phyloP scores from a whole-genome alignment of 2,113 vertebrate species.

The Macrotis lagotis region DNA sequence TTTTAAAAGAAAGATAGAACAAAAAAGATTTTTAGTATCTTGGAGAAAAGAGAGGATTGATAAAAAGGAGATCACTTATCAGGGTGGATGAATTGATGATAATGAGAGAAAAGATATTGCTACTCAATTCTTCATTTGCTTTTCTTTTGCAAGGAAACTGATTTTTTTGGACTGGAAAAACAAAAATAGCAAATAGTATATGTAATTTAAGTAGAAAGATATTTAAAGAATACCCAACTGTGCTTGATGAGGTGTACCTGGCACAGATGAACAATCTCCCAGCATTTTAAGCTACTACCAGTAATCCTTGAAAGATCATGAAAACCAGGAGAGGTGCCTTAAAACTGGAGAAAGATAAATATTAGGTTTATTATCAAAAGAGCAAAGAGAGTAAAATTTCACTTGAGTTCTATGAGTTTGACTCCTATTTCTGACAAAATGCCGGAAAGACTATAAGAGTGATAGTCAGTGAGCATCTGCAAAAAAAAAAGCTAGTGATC shows the following conservation, averaged over 20 bases:
- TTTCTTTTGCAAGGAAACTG: not conserved
- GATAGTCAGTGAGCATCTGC: not conserved
- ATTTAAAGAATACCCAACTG: not conserved
- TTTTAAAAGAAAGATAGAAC: not conserved
- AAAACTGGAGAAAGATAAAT: not conserved
- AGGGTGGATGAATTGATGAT: not conserved
- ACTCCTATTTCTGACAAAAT: not conserved
- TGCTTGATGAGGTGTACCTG: not conserved
- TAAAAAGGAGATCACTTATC: not conserved
- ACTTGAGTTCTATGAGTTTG: not conserved
- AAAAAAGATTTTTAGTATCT: not conserved
- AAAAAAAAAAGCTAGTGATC: not conserved
- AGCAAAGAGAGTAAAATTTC: not conserved
- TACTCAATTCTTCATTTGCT: not conserved
- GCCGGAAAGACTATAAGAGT: not conserved
- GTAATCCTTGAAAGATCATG: not conserved
- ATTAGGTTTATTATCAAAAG: not conserved
- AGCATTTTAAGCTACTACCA: not conserved
- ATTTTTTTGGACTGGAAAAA: not conserved
- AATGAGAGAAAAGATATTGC: not conserved
- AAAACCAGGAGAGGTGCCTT: not conserved
- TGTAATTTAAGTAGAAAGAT: not conserved
- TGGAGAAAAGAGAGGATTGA: not conserved
- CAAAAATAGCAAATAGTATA: not conserved
- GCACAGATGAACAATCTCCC: not conserved